Conservation (phyloP, 2,888 invertebrate genomes). For the Villa cingulata region DNA sequence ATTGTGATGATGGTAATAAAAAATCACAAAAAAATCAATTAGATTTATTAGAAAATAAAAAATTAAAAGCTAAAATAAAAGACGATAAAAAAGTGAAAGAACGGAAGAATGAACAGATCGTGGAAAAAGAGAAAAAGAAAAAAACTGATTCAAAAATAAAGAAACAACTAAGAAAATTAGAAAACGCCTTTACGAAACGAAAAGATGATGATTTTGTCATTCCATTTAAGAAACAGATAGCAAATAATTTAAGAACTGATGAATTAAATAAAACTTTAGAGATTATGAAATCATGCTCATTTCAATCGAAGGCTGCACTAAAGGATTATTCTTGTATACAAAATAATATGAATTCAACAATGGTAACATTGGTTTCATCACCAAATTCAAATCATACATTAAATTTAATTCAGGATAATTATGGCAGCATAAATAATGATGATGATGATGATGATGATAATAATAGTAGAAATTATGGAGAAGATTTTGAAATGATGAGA, state of each 20-base stretch:
- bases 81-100: background rate
- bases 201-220: background rate
- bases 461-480: background rate
- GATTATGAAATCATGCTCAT: background rate
- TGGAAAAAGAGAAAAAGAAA: background rate
- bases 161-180: background rate
- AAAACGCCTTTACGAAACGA: background rate
- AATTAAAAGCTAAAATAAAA: background rate
- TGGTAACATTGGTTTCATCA: background rate
- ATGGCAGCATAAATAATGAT: background rate
- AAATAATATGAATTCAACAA: background rate
- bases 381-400: background rate
- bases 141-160: background rate
- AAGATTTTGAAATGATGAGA: slow-evolving; percentile 1
- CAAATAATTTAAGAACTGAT: background rate
- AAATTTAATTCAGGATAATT: background rate
- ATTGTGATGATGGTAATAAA: too few species aligned
- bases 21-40: background rate
- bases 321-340: slow-evolving; percentile 1
- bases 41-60: background rate
- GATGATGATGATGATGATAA: background rate
- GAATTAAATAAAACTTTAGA: background rate
- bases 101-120: background rate
- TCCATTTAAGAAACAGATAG: background rate
- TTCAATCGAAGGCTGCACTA: slow-evolving; percentile 5